Base-by-base conservation (phyloP, 2,888 invertebrate genomes). In the Cordylochernes scorpioides region DNA sequence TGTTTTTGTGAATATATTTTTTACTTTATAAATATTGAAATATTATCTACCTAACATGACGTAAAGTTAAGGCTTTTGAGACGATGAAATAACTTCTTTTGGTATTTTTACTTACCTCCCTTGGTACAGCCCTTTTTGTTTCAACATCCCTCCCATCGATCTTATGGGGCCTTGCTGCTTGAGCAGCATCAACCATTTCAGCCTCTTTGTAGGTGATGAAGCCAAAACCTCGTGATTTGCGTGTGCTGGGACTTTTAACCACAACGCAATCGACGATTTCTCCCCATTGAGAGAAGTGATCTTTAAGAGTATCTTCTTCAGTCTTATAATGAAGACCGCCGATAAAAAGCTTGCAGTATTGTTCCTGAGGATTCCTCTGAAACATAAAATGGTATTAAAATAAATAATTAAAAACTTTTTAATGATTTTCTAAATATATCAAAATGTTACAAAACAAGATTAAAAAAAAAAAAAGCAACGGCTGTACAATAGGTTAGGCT, bases 231-330 rank as follows among this genome's bases (percentile, higher is more conserved):
- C 94, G 63, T 1, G 91, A 91, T 34, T 86, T 63, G 48, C 84
- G 82, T 0, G 86, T 86, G 45, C 73, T 73, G 1, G 84, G 78
- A 50, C 88, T 86, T 51, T 82, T 80, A 88, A 88, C 88, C 1
- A 88, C 86, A 8, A 88, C 84, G 7, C 84, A 84, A 53, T 88
- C 86, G 0, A 84, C 80, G 43, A 88, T 78, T 48, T 82, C 80
- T 14, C 91, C 91, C 78, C 80, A 94, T 65, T 86, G 73, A 48
- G 80, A 80, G 52, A 88, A 94, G 53, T 88, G 42, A 14, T 28
- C 33, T 49, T 82, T 82, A 17, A 91, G 53, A 5, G 80, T 75
- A 25, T 78, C 71, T 48, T 88, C 86, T 10, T 77, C 77, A 5
- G 88, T 88, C 39, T 82, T 67, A 51, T 84, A 88, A 52, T 86